Base-by-base conservation (phyloP, 2,888 invertebrate species). In the Leucoma salicis region DNA sequence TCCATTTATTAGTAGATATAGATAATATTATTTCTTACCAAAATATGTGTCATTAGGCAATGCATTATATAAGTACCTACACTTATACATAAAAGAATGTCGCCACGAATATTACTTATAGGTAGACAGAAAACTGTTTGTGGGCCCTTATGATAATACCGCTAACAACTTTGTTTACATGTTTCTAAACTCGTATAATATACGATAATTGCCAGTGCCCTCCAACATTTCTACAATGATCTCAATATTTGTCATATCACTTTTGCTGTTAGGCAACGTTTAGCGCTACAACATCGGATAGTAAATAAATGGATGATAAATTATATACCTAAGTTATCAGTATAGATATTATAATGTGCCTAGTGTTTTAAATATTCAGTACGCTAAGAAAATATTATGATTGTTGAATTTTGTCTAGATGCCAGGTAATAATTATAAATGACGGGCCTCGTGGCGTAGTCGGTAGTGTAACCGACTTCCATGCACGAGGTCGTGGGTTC, bases 131-230 rank as follows among this genome's bases (percentile, higher is more conserved):
- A 55, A 58, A 57, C 45, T 62, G 55, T 67, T 70, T 66, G 46
- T 60, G 50, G 53, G 66, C 70, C 68, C 70, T 71, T 72, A 47
- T 41, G 66, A 65, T 63, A 53, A 48, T 29, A 12, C 57, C 66
- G 67, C 72, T 75, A 77, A 78, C 61, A 54, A 68, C 69, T 74
- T 65, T 78, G 74, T 81, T 76, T 75, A 66, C 75, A 61, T 52
- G 48, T 58, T 49, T 49, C 37, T 47, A 52, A 53, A 39, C 46
- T 80, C 73, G 64, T 63, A 67, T 74, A 76, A 79, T 59, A 51
- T 46, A 58, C 58, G 66, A 72, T 79, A 77, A 77, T 64, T 68
- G 59, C 61, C 56, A 62, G 49, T 57, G 69, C 72, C 73, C 72
- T 75, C 74, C 68, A 69, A 61, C 61, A 63, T 66, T 67, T 70